A percentile compares a stretch with the other conserved stretches of the same genome.
phyloP scores from a whole-genome alignment of 1,140 invertebrate genomes.

The Tenebrio molitor region DNA sequence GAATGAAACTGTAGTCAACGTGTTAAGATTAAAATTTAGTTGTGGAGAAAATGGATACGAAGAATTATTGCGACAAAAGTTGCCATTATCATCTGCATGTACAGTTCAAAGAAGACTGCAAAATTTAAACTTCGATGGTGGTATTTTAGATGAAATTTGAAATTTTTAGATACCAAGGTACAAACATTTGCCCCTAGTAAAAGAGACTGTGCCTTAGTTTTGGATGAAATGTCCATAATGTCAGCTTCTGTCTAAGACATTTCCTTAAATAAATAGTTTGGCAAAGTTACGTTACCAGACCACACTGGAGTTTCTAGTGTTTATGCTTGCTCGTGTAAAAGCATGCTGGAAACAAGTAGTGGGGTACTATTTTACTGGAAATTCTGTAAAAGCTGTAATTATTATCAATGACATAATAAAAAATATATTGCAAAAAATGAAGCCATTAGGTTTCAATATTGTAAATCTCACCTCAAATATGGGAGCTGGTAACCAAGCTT shows the following conservation, averaged over 20 bases:
- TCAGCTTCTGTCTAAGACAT: conserved; percentile 39
- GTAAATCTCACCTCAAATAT: conserved; percentile 46
- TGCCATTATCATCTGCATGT: conserved; percentile 40
- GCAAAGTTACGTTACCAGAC: too few species aligned
- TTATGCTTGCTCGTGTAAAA: conserved; percentile 46
- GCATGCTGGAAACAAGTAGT: conserved; percentile 49
- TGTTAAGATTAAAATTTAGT: conserved; percentile 45
- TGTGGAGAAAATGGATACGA: conserved; percentile 47
- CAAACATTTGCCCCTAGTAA: conserved; percentile 22
- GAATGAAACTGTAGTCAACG: conserved; percentile 8
- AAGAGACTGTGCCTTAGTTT: conserved; percentile 45
- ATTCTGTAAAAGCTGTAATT: conserved; percentile 35
- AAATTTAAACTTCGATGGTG: conserved; percentile 37
- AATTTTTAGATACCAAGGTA: conserved; percentile 47
- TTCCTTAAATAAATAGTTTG: conserved; percentile 46
- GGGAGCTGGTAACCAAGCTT: conserved; percentile 10
- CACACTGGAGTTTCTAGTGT: conserved; percentile 48
- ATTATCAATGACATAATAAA: conserved; percentile 40
- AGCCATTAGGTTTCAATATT: conserved; percentile 40
- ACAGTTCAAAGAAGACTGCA: conserved; percentile 42
- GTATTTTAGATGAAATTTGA: conserved; percentile 43
- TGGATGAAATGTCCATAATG: conserved; percentile 49
- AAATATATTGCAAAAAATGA: conserved; percentile 44
- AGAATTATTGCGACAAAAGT: conserved; percentile 44
- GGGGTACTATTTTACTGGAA: conserved; percentile 47